A percentile compares a stretch with the other conserved stretches of the same genome.
phyloP scores from a whole-genome alignment of 30 jellyfish, hydroid and myxozoan genomes.

The Morbakka virulenta region DNA sequence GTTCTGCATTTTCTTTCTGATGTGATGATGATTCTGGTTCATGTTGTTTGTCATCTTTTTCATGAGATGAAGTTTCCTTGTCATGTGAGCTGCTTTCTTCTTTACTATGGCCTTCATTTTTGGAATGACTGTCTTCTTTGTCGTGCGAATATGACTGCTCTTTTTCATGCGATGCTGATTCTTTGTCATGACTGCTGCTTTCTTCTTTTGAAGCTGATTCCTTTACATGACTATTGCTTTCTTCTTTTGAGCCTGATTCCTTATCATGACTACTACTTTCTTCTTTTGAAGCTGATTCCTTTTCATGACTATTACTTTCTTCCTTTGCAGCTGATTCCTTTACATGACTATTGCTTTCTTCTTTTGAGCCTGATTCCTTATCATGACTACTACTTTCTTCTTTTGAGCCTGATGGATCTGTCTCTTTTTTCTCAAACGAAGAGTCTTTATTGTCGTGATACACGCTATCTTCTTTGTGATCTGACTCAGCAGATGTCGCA shows the following conservation, averaged over 20 bases:
- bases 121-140: background rate
- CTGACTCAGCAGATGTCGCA: background rate
- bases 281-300: too few relatives aligned
- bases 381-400: background rate
- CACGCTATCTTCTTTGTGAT: background rate
- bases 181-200: background rate
- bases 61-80: background rate
- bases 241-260: background rate
- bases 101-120: background rate
- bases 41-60: background rate
- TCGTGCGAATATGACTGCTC: background rate
- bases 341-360: background rate
- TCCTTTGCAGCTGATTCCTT: background rate
- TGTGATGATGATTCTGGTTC: conserved; percentile 5
- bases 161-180: background rate
- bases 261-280: background rate
- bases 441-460: background rate
- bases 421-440: background rate
- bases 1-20: background rate
- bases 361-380: background rate
- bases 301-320: background rate
- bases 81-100: background rate
- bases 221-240: background rate
- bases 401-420: background rate
- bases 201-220: background rate